Base-by-base conservation (phyloP, 30 jellyfish, hydroid and myxozoan species). In the Chrysaora quinquecirrha region DNA sequence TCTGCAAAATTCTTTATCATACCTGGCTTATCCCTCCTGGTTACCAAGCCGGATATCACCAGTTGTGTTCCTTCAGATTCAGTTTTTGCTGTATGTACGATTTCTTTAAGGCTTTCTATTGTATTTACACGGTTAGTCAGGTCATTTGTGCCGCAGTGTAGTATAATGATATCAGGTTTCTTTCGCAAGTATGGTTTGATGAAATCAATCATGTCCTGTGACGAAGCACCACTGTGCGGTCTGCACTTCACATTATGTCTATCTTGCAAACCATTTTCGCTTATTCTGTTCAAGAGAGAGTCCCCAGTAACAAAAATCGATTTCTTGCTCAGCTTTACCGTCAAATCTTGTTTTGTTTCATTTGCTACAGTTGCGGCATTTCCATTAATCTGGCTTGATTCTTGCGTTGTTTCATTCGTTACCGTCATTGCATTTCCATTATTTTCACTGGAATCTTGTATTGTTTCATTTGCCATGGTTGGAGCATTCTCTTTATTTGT, bases 21-120 rank as follows among this genome's bases (percentile, higher is more conserved):
- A 71, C 69, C 83, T 71, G 83, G 70, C 64, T 34, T 71, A 71
- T 71, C 83, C 11, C 70, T 34, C 70, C 83, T 71, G 70, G 83
- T 38, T 30, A 71, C 83, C 34, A 71, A 33, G 70, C 70, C 70
- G 46, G 83, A 71, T 11, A 71, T 71, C 47, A 38, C 83, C 35
- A 71, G 70, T 38, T 46, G 23, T 71, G 83, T 34, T 30, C 35
- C 83, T 71, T 34, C 70, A 34, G 70, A 33, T 30, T 71, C 70
- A 34, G 70, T 71, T n/a, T 71, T 71, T 43, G 70, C 43, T 33
- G 43, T 16, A 24, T 10, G 70, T 34, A 71, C 43, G 83, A 38
- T 71, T 71, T 71, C 46, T 71, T 38, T 43, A n/a, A 71, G 43
- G 70, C 70, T 38, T 35, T 71, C 83, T 33, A 71, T 43, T 30